Evolutionary conservation across 2,888 invertebrate genomes (phyloP), one percentile per base, ranked within the genome.

Genomic region (Chrysolina americana): DNA sequence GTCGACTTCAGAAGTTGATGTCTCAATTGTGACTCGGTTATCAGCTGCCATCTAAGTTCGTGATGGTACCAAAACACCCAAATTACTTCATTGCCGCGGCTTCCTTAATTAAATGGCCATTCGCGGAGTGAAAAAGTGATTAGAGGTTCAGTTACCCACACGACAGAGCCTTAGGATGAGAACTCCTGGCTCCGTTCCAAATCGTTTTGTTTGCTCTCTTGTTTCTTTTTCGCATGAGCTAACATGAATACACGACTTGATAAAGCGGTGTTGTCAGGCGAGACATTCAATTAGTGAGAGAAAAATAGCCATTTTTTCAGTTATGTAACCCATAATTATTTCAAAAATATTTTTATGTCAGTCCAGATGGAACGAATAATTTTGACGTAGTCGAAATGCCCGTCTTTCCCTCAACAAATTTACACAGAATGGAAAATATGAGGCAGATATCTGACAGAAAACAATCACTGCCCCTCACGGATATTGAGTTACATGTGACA

Each of bases 21-120:
- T 82, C 83, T 84, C 81, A 81, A 84, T 84, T 80, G 68, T 77
- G 71, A 76, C 77, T 78, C 74, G 77, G 76, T 78, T 80, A 84
- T 84, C 83, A 82, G 83, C 84, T 82, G 84, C 78, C 80, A 78
- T 78, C 77, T 77, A 74, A 68, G 74, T 79, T 78, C 78, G 80
- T 81, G 81, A 74, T 68, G 68, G 70, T 66, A 66, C 56, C 68
- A 76, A 79, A 77, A 78, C 80, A 82, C 81, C 80, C 78, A 82
- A 84, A 84, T 84, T 83, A 81, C 83, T 83, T 83, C 80, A 83
- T 85, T 83, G 83, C 80, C 78, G 79, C 82, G 82, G 82, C 81
- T 80, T 82, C 81, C 81, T 79, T 83, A 85, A 84, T 85, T 83
- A 84, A 82, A 82, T 78, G 75, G 78, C 80, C 76, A 76, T 78